Conservation (phyloP, 2,797 vertebrate genomes). For the Telmatherina bonti region DNA sequence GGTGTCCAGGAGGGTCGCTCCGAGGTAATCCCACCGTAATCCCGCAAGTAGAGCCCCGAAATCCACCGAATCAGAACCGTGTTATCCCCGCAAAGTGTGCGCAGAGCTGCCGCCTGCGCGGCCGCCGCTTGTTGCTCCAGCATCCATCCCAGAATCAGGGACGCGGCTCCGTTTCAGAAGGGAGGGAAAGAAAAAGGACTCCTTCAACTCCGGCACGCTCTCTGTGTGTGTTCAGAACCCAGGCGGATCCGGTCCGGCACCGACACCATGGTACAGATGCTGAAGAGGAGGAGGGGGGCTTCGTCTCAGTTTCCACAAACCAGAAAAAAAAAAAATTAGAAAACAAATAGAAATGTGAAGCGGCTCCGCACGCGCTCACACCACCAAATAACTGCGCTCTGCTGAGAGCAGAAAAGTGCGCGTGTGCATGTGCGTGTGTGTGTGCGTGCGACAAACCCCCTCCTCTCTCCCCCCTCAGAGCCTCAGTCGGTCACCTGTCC, state of each 20-base stretch:
- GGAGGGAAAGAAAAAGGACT: background rate
- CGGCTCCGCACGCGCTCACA: constrained; percentile 13
- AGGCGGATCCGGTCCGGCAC: constrained; percentile 44
- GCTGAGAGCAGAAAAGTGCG: constrained; percentile 39
- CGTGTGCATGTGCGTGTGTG: background rate
- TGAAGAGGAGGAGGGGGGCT: background rate
- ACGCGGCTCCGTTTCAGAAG: background rate
- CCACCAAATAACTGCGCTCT: constrained; percentile 39
- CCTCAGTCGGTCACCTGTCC: constrained; percentile 23
- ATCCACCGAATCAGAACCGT: constrained; percentile 36
- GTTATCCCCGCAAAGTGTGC: constrained; percentile 59
- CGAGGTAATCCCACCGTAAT: constrained; percentile 12
- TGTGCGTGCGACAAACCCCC: constrained; percentile 23
- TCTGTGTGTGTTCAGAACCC: constrained; percentile 35
- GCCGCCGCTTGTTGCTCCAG: constrained; percentile 82
- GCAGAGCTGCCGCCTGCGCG: constrained; percentile 35
- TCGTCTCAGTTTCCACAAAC: constrained; percentile 3
- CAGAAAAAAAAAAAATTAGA: background rate
- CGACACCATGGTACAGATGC: constrained; percentile 50
- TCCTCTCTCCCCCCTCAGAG: constrained; percentile 11
- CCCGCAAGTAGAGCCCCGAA: constrained; percentile 34
- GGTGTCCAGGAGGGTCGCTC: background rate
- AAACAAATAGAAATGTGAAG: background rate
- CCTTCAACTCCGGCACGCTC: constrained; percentile 31
- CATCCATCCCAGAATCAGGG: constrained; percentile 38